Evolutionary conservation across 2,113 vertebrate species (phyloP).

Genomic region (Eonycteris spelaea): DNA sequence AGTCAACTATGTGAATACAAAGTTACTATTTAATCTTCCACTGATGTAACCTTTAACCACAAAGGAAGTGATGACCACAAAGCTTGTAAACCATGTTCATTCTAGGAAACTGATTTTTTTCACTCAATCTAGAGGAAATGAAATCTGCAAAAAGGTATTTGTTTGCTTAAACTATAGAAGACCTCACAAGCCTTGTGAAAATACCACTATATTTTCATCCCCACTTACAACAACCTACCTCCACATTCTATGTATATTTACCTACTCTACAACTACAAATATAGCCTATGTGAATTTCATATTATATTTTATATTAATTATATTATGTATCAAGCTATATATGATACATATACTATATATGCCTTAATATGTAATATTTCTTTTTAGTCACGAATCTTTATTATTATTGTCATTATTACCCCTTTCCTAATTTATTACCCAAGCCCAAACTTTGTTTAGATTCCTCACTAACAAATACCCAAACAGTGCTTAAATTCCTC

Average conservation of each 20-base stretch:
- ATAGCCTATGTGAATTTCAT: background rate
- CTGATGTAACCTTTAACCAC: background rate
- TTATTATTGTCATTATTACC: background rate
- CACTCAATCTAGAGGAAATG: background rate
- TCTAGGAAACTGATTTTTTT: background rate
- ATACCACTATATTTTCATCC: background rate
- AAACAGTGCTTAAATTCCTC: background rate
- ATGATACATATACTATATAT: background rate
- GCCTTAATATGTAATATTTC: background rate
- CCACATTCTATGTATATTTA: background rate
- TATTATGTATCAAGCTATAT: background rate
- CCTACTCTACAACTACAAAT: background rate
- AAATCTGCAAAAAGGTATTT: background rate
- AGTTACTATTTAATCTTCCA: background rate
- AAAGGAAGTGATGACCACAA: background rate
- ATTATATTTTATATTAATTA: background rate
- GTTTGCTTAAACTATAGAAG: conserved; percentile 13
- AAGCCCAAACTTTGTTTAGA: background rate
- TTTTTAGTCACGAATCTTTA: background rate
- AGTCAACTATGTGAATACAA: background rate
- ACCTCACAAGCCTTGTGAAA: background rate
- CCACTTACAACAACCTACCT: too few relatives aligned
- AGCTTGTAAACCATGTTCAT: background rate
- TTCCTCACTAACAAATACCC: background rate
- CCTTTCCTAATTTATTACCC: background rate